phyloP scores from a whole-genome alignment of 2,888 invertebrate genomes.

The Drepana falcataria region DNA sequence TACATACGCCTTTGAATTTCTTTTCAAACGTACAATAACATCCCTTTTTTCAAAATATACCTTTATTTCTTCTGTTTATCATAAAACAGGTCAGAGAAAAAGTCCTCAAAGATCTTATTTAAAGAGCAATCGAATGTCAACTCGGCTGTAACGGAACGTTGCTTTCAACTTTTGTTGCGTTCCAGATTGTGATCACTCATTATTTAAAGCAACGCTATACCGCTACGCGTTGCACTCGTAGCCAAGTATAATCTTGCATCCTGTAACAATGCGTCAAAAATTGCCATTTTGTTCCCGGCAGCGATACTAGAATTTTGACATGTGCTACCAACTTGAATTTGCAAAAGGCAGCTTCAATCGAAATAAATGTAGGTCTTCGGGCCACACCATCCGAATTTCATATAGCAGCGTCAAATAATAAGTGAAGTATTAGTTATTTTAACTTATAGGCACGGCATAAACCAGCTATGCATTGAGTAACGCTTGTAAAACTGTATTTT shows the following conservation, averaged over 20 bases:
- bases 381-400: constrained; percentile 44
- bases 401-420: constrained; percentile 54
- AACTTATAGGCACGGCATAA: constrained; percentile 37
- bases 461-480: constrained; percentile 55
- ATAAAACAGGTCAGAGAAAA: too few species aligned
- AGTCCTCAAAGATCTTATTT: too few species aligned
- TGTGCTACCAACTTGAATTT: constrained; percentile 40
- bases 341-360: constrained; percentile 44
- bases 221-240: constrained; percentile 6
- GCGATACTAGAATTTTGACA: constrained; percentile 32
- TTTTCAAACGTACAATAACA: too few species aligned
- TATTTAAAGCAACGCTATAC: constrained; percentile 4
- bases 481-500: constrained; percentile 41
- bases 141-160: constrained; percentile 23
- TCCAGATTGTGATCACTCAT: constrained; percentile 9
- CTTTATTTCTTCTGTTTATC: too few species aligned
- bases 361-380: constrained; percentile 70
- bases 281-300: constrained; percentile 1
- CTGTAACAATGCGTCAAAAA: constrained; percentile 3
- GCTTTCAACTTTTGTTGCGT: constrained; percentile 2
- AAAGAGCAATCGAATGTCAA: neutral
- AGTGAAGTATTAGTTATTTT: constrained; percentile 65
- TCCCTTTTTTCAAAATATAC: too few species aligned
- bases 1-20: too few species aligned
- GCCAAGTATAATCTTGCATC: neutral